A percentile compares a stretch with the other conserved stretches of the same genome.
These are phyloP conservation scores for Dendrolimus pini DNA, from an alignment of 2,888 invertebrate genomes.

Conservation along the genomic window DNA sequence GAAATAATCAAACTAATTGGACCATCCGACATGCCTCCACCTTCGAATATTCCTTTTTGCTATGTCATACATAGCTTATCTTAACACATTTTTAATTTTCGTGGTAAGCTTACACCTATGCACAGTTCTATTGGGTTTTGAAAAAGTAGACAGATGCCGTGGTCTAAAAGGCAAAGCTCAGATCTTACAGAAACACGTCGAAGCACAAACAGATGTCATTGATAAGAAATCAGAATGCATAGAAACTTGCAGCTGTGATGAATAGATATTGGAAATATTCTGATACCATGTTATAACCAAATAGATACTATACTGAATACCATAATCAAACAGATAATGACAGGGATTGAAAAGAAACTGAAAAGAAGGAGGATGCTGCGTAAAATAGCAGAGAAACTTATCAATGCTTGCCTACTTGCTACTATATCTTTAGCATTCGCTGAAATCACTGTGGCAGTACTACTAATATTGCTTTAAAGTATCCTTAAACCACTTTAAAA, in stretches of 20 bases:
- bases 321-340: constrained; percentile 22
- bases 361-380: constrained; percentile 29
- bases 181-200: constrained; percentile 4
- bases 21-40: constrained; percentile 35
- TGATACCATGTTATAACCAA: neutral
- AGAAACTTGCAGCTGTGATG: constrained; percentile 31
- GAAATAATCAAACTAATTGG: constrained; percentile 25
- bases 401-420: constrained; percentile 40
- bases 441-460: constrained; percentile 43
- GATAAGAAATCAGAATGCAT: constrained; percentile 32
- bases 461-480: constrained; percentile 31
- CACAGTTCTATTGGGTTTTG: constrained; percentile 31
- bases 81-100: constrained; percentile 34
- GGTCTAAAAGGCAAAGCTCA: neutral
- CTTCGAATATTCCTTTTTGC: constrained; percentile 21
- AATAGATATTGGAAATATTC: neutral
- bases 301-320: neutral
- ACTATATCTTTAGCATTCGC: constrained; percentile 48
- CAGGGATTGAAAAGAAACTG: constrained; percentile 32
- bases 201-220: constrained; percentile 24
- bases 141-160: constrained; percentile 15
- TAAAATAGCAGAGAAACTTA: constrained; percentile 35
- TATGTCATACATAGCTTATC: constrained; percentile 37
- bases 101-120: constrained; percentile 39
- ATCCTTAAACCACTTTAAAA: constrained; percentile 1